Percentiles rank a stretch among this genome's conserved stretches.
Conservation (phyloP, 2,113 vertebrate species). For the Tinamus guttatus region DNA sequence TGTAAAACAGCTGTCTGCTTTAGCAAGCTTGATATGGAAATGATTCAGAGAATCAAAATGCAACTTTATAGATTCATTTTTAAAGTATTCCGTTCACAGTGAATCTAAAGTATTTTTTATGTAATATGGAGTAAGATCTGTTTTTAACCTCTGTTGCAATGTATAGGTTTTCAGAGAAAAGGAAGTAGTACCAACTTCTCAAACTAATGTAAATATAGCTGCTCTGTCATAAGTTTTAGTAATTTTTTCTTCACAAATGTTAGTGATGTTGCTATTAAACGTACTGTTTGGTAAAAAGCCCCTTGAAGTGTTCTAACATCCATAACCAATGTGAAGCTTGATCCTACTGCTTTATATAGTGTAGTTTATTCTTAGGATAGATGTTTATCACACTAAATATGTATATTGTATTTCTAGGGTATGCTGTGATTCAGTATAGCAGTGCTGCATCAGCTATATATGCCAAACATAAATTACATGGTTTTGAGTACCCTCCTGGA, state of each 20-base stretch:
- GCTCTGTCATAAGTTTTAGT: background rate
- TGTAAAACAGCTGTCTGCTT: background rate
- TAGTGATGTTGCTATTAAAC: background rate
- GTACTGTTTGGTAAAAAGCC: background rate
- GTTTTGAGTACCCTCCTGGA: slow-evolving; percentile 97
- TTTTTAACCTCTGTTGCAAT: background rate
- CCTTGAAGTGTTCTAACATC: background rate
- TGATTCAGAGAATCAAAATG: background rate
- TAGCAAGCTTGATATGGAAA: background rate
- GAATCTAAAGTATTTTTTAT: background rate
- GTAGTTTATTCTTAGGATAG: background rate
- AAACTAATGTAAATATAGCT: background rate
- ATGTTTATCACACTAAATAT: fast-evolving
- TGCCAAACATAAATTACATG: slow-evolving; percentile 93
- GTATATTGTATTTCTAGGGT: slow-evolving; percentile 77
- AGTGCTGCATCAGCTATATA: slow-evolving; percentile 94
- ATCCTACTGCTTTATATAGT: background rate
- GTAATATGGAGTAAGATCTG: background rate
- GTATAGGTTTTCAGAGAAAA: background rate
- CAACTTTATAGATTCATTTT: background rate
- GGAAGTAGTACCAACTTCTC: background rate
- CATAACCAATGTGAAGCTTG: background rate
- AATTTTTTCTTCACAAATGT: background rate
- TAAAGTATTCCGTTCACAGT: too few species aligned
- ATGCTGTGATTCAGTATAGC: slow-evolving; percentile 91